Conservation (phyloP, 2,797 vertebrate genomes). For the Botia almorhae region DNA sequence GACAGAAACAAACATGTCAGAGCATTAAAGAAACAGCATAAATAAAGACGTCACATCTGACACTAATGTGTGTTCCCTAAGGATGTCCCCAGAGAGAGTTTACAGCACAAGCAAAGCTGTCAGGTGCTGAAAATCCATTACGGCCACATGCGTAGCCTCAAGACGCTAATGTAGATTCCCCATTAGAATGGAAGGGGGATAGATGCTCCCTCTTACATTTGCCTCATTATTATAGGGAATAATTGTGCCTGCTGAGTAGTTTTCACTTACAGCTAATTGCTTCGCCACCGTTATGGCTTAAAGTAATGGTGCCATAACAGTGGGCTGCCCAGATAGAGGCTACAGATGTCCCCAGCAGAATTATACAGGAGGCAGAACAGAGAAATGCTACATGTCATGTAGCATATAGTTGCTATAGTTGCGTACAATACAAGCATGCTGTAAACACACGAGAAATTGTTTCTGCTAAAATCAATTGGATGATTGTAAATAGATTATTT, state of each 20-base stretch:
- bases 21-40: slow-evolving; percentile 5
- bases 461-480: not conserved
- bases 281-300: slow-evolving; percentile 9
- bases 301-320: slow-evolving; percentile 13
- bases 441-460: not conserved
- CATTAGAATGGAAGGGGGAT: not conserved
- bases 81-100: not conserved
- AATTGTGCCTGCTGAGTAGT: slow-evolving; percentile 18
- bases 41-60: not conserved
- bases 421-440: not conserved
- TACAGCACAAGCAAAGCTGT: slow-evolving; percentile 20
- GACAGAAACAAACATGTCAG: not conserved
- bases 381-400: too few species aligned
- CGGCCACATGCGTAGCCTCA: not conserved
- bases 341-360: not conserved
- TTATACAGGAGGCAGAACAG: not conserved
- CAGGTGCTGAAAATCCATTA: slow-evolving; percentile 35
- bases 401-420: too few species aligned
- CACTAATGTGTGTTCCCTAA: not conserved
- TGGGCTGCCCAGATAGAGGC: not conserved
- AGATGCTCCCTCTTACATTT: not conserved
- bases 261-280: slow-evolving; percentile 28
- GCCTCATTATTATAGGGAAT: not conserved
- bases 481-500: too few species aligned
- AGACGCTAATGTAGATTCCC: not conserved